Evolutionary conservation across 2,113 vertebrate species (phyloP).

Genomic region (Anas platyrhynchos): DNA sequence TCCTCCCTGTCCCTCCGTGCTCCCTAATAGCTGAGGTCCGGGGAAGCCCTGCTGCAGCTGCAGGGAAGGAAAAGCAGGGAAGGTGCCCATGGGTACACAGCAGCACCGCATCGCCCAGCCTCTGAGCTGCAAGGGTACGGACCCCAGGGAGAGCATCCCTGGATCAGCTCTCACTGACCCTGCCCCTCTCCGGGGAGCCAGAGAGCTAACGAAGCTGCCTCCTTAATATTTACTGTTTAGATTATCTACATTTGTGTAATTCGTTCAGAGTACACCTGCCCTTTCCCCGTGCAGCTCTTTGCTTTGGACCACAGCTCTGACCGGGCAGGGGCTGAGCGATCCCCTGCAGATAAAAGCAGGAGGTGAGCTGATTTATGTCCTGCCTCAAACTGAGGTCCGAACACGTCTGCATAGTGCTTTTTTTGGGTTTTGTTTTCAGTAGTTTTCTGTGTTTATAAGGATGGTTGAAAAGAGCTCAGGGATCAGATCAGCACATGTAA

Average conservation of each 20-base stretch:
- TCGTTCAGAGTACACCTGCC: not conserved
- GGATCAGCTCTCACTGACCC: not conserved
- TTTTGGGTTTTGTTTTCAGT: not conserved
- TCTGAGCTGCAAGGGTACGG: not conserved
- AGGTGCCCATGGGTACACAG: not conserved
- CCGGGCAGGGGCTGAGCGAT: not conserved
- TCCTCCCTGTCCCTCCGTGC: not conserved
- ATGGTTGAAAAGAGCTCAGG: not conserved
- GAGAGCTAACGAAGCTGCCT: not conserved
- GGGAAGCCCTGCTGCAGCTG: not conserved
- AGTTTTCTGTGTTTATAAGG: not conserved
- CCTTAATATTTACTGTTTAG: not conserved
- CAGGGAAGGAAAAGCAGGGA: not conserved
- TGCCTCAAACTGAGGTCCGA: not conserved
- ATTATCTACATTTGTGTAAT: not conserved
- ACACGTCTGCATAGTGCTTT: not conserved
- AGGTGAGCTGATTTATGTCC: rapidly evolving
- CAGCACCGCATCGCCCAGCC: not conserved
- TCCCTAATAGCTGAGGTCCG: not conserved
- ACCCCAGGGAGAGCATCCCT: not conserved
- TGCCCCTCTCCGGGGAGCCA: not conserved
- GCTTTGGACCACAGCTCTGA: not conserved
- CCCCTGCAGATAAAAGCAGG: not conserved
- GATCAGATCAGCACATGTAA: not conserved
- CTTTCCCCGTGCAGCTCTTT: not conserved